Evolutionary conservation across 2,797 vertebrate species (phyloP).

Genomic region (Echiichthys vipera): DNA sequence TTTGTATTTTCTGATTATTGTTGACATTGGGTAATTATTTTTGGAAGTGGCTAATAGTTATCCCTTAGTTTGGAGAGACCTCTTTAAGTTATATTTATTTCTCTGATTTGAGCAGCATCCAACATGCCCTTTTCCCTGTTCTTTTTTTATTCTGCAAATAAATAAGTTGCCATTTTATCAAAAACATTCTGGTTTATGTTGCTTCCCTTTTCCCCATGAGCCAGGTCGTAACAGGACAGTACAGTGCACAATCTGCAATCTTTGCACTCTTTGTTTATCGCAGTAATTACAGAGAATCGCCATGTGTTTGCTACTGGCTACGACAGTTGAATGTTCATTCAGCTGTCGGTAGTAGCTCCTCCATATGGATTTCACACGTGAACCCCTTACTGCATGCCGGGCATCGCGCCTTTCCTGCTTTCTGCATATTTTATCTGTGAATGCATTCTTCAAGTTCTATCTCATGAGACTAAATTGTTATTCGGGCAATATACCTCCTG

Average conservation of each 20-base stretch:
- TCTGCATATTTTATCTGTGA: background rate
- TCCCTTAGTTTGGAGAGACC: no score
- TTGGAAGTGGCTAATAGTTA: no score
- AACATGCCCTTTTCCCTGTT: no score
- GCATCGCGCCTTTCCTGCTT: background rate
- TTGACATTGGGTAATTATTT: no score
- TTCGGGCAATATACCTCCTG: background rate
- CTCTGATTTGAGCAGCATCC: no score
- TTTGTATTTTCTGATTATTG: no score
- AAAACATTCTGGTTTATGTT: no score
- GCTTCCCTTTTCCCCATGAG: no score
- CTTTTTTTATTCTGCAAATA: no score
- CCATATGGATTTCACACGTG: slow-evolving; percentile 11
- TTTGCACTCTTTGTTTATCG: slow-evolving; percentile 21
- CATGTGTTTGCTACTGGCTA: slow-evolving; percentile 24
- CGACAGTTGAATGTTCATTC: slow-evolving; percentile 22
- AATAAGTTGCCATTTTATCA: no score
- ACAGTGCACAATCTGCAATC: slow-evolving; percentile 3
- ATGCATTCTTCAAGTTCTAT: background rate
- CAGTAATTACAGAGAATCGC: slow-evolving; percentile 29
- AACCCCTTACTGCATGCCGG: background rate
- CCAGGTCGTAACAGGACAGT: no score
- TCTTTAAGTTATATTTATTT: no score
- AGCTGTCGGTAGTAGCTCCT: background rate
- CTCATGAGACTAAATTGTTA: background rate